These are phyloP conservation scores for Lindbergichthys nudifrons DNA, from an alignment of 2,797 vertebrate genomes.

Conservation along the genomic window DNA sequence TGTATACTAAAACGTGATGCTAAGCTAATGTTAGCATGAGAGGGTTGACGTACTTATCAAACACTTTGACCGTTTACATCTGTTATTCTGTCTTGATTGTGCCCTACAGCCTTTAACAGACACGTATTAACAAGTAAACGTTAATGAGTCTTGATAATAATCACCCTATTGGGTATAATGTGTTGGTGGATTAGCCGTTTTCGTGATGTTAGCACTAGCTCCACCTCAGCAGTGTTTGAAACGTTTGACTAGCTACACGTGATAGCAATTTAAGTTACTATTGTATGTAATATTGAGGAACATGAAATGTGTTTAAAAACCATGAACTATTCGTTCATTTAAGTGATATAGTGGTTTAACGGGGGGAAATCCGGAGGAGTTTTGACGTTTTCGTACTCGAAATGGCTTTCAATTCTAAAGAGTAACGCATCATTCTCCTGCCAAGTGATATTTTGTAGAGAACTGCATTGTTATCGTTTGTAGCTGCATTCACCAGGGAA, in stretches of 20 bases:
- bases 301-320: rapidly evolving
- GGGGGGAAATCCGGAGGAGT: rapidly evolving
- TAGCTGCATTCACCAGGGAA: not conserved
- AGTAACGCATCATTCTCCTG: not conserved
- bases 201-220: not conserved
- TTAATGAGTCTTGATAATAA: rapidly evolving
- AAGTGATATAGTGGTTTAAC: rapidly evolving
- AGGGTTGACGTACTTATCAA: not conserved
- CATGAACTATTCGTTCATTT: rapidly evolving
- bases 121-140: rapidly evolving
- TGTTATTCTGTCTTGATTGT: rapidly evolving
- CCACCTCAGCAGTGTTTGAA: no score
- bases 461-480: not conserved
- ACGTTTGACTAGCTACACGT: conserved; percentile 29
- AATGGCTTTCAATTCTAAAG: not conserved
- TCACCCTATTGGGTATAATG: rapidly evolving
- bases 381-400: rapidly evolving
- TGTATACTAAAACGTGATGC: conserved; percentile 52
- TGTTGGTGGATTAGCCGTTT: no score
- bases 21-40: conserved; percentile 59
- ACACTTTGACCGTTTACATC: not conserved
- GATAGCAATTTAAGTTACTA: not conserved
- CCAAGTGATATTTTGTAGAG: not conserved
- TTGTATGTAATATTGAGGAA: no score
- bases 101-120: rapidly evolving